Base-by-base conservation (phyloP, 2,113 vertebrate species). In the Phycodurus eques region DNA sequence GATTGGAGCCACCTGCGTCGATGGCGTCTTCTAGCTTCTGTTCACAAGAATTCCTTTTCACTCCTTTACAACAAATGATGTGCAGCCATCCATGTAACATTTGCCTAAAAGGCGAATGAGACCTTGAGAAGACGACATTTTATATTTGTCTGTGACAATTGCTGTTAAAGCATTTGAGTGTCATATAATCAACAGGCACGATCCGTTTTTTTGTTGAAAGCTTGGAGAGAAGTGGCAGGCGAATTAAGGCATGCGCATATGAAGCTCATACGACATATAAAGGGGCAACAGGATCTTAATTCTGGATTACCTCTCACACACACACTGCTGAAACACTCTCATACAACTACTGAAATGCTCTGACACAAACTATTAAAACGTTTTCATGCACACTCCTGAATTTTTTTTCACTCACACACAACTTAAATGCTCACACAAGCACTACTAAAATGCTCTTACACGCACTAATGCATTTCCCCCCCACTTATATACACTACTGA, bases 131-230 rank as follows among this genome's bases (percentile, higher is more conserved):
- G 44, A 72, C 70, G 13, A 68, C 19, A 53, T 20, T 31, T 12
- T 19, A 1, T 31, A 51, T 47, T 44, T 35, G 46, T 73, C 56
- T 53, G 53, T 76, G 31, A 74, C 60, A 59, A 20, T 27, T 0
- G 0, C 20, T 59, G 22, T 33, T 1, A 27, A 47, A 56, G 56
- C 62, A 46, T 66, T 77, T 71, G 31, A 7, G 59, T 33, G n/a
- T 61, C 2, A 12, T 54, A 51, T 13, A 77, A 27, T 74, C 59
- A 82, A 51, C 43, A 44, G 10, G 43, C 43, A 44, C 43, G 62
- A 71, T 44, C 14, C 12, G 65, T 46, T 51, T 49, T 64, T 74
- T 64, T 76, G 72, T 74, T 78, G 15, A 70, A 60, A 74, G 49
- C 59, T 33, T 12, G 7, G n/a, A 54, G 33, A 54, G 1, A 27